Conservation (phyloP, 2,113 vertebrate species). For the Passer montanus region DNA sequence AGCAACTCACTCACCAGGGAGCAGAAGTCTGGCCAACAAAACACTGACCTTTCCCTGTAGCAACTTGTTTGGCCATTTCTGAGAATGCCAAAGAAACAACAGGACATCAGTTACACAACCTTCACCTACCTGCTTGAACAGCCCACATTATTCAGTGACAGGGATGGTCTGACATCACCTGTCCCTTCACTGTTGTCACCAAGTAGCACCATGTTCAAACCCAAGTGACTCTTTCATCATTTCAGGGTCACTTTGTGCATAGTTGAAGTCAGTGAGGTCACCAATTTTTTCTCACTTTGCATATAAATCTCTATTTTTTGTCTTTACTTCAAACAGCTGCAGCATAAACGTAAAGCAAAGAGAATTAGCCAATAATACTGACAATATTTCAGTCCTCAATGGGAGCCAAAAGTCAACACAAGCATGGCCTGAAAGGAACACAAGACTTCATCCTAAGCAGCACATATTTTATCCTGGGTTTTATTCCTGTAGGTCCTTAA, state of each 20-base stretch:
- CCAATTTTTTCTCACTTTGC: not conserved
- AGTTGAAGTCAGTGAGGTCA: not conserved
- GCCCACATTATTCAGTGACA: not conserved
- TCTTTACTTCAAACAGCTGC: not conserved
- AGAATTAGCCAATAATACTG: not conserved
- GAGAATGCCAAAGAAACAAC: not conserved
- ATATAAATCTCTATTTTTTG: not conserved
- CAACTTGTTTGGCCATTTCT: not conserved
- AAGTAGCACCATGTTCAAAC: not conserved
- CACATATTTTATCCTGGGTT: not conserved
- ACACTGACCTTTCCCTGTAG: not conserved
- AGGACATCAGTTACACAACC: not conserved
- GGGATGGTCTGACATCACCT: not conserved
- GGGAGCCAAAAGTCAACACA: not conserved
- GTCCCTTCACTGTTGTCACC: not conserved
- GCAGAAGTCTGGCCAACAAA: constrained; percentile 43
- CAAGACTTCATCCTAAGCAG: not conserved
- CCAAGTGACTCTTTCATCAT: not conserved
- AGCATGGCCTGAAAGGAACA: not conserved
- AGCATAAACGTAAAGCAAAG: not conserved
- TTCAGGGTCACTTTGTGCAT: not conserved
- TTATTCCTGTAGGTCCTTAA: not conserved
- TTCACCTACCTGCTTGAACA: not conserved
- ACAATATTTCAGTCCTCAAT: not conserved
- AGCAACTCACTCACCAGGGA: constrained; percentile 31